Evolutionary conservation across 2,797 vertebrate genomes (phyloP).

Genomic region (Macrochelys suwanniensis): DNA sequence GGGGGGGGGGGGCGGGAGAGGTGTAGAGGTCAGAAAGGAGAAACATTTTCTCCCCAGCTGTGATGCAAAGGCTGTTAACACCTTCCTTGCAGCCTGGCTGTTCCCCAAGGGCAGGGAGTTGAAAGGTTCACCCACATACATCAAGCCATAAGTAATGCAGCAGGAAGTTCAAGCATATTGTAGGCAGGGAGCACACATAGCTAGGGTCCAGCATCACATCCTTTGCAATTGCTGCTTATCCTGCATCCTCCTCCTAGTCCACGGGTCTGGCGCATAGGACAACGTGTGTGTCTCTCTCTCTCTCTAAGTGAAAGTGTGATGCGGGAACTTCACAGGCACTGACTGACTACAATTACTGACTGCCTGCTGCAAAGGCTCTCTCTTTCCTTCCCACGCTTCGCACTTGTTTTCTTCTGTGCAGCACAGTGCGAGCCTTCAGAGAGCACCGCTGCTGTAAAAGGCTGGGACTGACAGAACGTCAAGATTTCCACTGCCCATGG

Average conservation of each 20-base stretch:
- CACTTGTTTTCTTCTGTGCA: slow-evolving; percentile 75
- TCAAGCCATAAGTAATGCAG: slow-evolving; percentile 69
- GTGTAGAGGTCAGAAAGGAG: fast-evolving
- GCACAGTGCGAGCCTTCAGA: slow-evolving; percentile 72
- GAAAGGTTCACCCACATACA: slow-evolving; percentile 75
- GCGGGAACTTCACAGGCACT: slow-evolving; percentile 64
- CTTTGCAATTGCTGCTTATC: background rate
- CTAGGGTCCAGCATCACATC: background rate
- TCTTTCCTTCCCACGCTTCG: slow-evolving; percentile 61
- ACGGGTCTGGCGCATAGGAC: background rate
- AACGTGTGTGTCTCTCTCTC: background rate
- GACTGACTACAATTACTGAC: slow-evolving; percentile 73
- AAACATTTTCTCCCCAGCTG: background rate
- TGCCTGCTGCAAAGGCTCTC: slow-evolving; percentile 58
- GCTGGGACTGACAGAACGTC: slow-evolving; percentile 70
- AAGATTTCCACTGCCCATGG: slow-evolving; percentile 71
- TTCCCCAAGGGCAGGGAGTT: slow-evolving; percentile 65
- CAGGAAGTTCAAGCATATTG: background rate
- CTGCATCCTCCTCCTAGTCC: background rate
- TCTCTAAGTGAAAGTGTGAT: slow-evolving; percentile 6
- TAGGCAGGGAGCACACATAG: background rate
- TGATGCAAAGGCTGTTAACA: slow-evolving; percentile 15
- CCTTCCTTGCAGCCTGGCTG: slow-evolving; percentile 57
- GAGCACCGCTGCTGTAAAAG: slow-evolving; percentile 66
- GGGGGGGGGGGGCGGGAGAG: background rate